Percentiles rank a stretch among this genome's conserved stretches.
These are phyloP conservation scores for Tinamus major DNA, from an alignment of 2,797 vertebrate genomes.

Conservation along the genomic window DNA sequence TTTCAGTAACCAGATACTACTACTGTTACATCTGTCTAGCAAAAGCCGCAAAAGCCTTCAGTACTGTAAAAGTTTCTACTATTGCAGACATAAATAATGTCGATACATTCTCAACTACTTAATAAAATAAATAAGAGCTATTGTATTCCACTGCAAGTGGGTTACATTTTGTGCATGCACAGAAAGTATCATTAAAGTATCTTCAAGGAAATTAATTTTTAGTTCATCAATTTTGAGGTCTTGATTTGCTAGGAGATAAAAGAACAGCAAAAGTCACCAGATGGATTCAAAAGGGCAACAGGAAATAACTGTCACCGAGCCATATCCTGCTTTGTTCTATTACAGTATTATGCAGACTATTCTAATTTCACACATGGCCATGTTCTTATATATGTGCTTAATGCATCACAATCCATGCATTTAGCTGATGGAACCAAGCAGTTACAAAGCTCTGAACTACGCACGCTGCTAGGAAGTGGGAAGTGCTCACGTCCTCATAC, in stretches of 20 bases:
- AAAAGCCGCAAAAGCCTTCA: not conserved
- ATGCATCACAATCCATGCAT: conserved; percentile 9
- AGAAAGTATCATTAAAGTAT: not conserved
- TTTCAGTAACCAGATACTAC: not conserved
- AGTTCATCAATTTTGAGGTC: conserved; percentile 45
- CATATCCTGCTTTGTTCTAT: conserved; percentile 21
- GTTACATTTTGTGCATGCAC: not conserved
- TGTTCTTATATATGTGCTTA: not conserved
- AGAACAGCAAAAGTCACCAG: conserved; percentile 44
- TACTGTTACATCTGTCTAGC: not conserved
- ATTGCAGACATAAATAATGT: not conserved
- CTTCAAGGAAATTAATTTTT: conserved; percentile 43
- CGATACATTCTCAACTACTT: not conserved
- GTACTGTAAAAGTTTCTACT: not conserved
- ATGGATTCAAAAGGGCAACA: conserved; percentile 44
- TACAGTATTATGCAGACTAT: conserved; percentile 1
- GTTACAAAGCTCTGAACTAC: not conserved
- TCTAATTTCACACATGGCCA: not conserved
- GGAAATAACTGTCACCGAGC: conserved; percentile 36
- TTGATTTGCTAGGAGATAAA: conserved; percentile 52
- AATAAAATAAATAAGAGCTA: not conserved
- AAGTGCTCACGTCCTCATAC: not conserved
- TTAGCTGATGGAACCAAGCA: not conserved
- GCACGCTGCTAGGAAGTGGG: not conserved
- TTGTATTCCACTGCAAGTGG: not conserved